phyloP scores from a whole-genome alignment of 2,113 vertebrate species.

The Ploceus nigricollis region DNA sequence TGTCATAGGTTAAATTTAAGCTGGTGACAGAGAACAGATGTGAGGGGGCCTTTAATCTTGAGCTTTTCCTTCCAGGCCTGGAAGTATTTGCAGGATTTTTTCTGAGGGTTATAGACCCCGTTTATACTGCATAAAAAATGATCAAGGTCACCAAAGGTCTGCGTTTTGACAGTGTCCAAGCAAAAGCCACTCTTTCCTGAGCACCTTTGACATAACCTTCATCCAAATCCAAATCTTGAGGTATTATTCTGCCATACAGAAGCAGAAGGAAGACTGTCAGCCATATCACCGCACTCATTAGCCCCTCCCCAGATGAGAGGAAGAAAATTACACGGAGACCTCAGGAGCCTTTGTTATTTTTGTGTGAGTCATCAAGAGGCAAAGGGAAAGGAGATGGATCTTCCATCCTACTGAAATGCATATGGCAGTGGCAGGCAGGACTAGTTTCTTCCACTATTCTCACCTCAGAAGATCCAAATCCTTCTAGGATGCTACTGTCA shows the following conservation, averaged over 20 bases:
- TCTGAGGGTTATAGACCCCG: neutral
- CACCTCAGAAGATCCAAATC: neutral
- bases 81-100: neutral
- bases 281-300: neutral
- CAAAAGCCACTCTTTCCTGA: neutral
- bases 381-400: neutral
- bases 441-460: neutral
- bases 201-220: neutral
- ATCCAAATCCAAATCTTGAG: neutral
- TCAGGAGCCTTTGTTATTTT: neutral
- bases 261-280: neutral
- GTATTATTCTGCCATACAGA: neutral
- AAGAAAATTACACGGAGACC: neutral
- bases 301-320: neutral
- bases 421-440: neutral
- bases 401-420: neutral
- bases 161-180: neutral
- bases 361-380: neutral
- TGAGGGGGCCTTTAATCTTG: neutral
- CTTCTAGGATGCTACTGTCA: neutral
- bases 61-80: neutral
- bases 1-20: slow-evolving; percentile 5
- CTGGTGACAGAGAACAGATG: slow-evolving; percentile 6
- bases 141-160: neutral
- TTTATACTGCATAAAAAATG: neutral